Conservation (phyloP, 53 echinoderm and acorn worm genomes). For the Hippasteria phrygiana region DNA sequence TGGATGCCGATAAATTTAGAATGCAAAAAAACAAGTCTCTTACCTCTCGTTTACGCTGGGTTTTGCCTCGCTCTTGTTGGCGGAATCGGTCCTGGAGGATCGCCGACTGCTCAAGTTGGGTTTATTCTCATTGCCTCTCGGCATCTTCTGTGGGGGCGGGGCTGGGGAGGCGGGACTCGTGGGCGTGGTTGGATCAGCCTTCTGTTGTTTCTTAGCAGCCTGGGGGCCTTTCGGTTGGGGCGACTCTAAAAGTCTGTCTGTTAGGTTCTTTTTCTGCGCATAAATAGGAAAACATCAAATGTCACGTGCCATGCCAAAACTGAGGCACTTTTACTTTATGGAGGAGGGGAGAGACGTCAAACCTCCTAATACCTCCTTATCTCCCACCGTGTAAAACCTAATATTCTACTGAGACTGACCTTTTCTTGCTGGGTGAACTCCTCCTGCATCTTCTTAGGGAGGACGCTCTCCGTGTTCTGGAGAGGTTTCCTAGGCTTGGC, state of each 20-base stretch:
- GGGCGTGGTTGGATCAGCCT: conserved; percentile 18
- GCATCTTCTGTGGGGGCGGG: conserved; percentile 23
- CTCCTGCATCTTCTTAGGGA: conserved; percentile 93
- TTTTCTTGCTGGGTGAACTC: conserved; percentile 74
- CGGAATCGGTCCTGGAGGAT: conserved; percentile 31
- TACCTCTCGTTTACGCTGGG: background rate
- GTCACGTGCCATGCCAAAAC: background rate
- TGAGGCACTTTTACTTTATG: background rate
- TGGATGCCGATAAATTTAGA: too few species aligned
- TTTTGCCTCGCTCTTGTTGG: background rate
- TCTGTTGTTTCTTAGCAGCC: conserved; percentile 42
- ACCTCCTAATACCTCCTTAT: too few species aligned
- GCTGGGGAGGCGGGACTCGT: conserved; percentile 50
- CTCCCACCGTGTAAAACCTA: too few species aligned
- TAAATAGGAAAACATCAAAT: background rate
- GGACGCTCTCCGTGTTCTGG: conserved; percentile 82
- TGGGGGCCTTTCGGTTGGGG: conserved; percentile 56
- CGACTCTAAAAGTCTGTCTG: conserved; percentile 62
- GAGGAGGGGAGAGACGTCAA: too few species aligned
- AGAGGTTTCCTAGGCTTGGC: conserved; percentile 83
- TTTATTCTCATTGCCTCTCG: conserved; percentile 42
- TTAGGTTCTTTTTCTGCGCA: conserved; percentile 63
- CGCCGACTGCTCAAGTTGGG: conserved; percentile 16
- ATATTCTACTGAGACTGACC: too few species aligned
- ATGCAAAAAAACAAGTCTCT: too few species aligned